Conservation (phyloP, 1,140 invertebrate genomes). For the Archivesica marissinica region DNA sequence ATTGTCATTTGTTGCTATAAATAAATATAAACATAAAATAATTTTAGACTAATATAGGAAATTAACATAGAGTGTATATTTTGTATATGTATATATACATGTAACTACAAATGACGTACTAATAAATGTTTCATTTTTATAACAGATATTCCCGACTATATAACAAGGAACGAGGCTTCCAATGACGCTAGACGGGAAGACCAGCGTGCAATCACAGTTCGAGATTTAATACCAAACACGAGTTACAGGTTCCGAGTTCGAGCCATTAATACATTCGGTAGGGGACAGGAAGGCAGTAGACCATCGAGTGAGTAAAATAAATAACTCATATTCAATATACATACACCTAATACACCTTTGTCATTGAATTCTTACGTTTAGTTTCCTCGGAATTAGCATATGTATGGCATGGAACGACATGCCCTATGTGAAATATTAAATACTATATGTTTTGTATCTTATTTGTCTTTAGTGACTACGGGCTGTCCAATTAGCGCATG, state of each 20-base stretch:
- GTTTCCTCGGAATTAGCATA: not conserved
- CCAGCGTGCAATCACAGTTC: not conserved
- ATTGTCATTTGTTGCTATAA: too few relatives aligned
- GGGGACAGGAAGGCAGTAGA: conserved; percentile 83
- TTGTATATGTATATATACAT: not conserved
- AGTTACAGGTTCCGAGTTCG: conserved; percentile 95
- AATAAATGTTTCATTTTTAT: not conserved
- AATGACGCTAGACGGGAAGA: conserved; percentile 5
- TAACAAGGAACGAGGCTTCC: not conserved
- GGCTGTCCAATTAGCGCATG: too few relatives aligned
- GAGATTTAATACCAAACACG: conserved; percentile 91
- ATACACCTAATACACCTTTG: not conserved
- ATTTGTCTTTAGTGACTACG: too few relatives aligned
- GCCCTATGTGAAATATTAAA: too few relatives aligned
- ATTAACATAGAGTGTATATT: not conserved
- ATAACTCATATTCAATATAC: not conserved
- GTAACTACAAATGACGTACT: too few relatives aligned
- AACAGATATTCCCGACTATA: conserved; percentile 24
- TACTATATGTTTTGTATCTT: too few relatives aligned
- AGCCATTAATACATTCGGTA: conserved; percentile 93
- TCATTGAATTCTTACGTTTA: not conserved
- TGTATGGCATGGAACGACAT: not conserved
- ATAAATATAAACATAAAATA: too few relatives aligned
- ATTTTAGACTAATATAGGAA: too few relatives aligned
- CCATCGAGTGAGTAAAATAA: conserved; percentile 76